Percentiles rank a stretch among this genome's conserved stretches.
Evolutionary conservation across 2,113 vertebrate species (phyloP).

Genomic region (Onychostruthus taczanowskii): DNA sequence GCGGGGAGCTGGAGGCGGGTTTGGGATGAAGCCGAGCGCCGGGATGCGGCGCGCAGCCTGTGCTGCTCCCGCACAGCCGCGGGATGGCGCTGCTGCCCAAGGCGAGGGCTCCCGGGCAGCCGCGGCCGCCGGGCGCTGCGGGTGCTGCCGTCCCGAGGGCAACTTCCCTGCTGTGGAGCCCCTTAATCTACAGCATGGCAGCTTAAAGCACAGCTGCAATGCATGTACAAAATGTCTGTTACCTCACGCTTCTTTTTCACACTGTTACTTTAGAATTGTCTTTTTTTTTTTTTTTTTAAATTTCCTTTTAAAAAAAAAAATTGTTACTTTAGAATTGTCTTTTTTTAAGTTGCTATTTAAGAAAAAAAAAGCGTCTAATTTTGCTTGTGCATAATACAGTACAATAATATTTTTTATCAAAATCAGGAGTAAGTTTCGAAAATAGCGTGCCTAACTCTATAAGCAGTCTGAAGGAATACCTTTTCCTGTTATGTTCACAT

Average conservation of each 20-base stretch:
- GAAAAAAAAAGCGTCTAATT: rapidly evolving
- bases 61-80: not conserved
- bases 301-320: not conserved
- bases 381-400: not conserved
- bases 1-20: rapidly evolving
- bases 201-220: not conserved
- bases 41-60: not conserved
- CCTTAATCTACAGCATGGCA: not conserved
- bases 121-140: too few species aligned
- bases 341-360: not conserved
- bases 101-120: not conserved
- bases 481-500: not conserved
- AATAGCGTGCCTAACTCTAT: not conserved
- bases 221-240: rapidly evolving
- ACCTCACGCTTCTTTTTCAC: not conserved
- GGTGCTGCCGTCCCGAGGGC: rapidly evolving
- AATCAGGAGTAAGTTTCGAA: not conserved
- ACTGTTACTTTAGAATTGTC: not conserved
- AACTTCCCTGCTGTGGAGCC: rapidly evolving
- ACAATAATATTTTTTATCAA: not conserved
- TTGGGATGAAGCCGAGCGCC: rapidly evolving
- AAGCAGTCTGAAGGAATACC: not conserved
- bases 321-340: too few species aligned
- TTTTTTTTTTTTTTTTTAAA: not conserved
- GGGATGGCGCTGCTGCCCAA: not conserved